Evolutionary conservation across 2,888 invertebrate genomes (phyloP).

Genomic region (Ophion ventricosus): DNA sequence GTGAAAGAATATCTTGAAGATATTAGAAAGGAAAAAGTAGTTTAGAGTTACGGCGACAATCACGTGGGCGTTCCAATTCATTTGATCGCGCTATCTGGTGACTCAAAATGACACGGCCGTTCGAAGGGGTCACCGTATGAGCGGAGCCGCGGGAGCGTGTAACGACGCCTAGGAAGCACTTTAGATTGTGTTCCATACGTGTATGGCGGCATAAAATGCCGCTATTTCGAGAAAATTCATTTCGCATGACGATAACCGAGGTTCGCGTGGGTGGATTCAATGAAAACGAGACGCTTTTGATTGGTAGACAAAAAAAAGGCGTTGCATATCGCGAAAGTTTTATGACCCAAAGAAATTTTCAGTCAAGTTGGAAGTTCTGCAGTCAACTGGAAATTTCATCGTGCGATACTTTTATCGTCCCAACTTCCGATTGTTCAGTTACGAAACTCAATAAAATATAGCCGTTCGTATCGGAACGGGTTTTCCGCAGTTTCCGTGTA

Average conservation of each 20-base stretch:
- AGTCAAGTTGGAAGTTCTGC: not conserved
- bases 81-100: constrained; percentile 16
- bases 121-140: constrained; percentile 8
- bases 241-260: constrained; percentile 1
- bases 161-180: constrained; percentile 13
- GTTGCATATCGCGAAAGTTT: constrained; percentile 10
- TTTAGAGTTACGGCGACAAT: not conserved
- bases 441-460: too few species aligned
- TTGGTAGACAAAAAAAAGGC: constrained; percentile 5
- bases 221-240: not conserved
- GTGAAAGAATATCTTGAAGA: not conserved
- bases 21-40: not conserved
- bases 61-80: constrained; percentile 12
- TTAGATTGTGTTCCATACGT: constrained; percentile 9
- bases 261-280: constrained; percentile 16
- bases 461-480: too few species aligned
- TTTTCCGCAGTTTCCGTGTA: too few species aligned
- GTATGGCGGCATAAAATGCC: constrained; percentile 5
- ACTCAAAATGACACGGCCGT: constrained; percentile 1
- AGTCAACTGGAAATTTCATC: not conserved
- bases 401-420: not conserved
- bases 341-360: not conserved
- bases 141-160: not conserved
- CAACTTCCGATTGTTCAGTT: not conserved
- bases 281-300: constrained; percentile 1